phyloP scores from a whole-genome alignment of 2,113 vertebrate species.

The Oncorhynchus mykiss region DNA sequence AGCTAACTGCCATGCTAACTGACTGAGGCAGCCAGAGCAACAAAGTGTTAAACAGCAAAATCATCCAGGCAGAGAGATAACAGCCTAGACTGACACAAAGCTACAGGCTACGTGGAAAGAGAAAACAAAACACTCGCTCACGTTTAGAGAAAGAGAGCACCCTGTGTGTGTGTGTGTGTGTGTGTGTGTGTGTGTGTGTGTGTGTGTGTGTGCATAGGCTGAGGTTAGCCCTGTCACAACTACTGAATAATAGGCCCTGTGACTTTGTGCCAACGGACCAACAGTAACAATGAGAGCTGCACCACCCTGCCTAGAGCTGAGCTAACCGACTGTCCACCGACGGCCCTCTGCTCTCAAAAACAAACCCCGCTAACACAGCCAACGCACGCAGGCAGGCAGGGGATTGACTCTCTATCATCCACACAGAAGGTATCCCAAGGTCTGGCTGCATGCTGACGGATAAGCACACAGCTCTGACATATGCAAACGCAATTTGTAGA shows the following conservation, averaged over 20 bases:
- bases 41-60: not conserved
- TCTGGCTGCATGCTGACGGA: not conserved
- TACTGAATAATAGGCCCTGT: not conserved
- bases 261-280: not conserved
- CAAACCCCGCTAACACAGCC: no score
- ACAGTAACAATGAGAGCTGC: slow-evolving; percentile 1
- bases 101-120: not conserved
- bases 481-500: not conserved
- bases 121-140: not conserved
- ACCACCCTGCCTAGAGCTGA: not conserved
- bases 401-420: not conserved
- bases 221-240: not conserved
- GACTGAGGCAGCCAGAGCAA: not conserved
- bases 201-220: not conserved
- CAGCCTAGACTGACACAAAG: not conserved
- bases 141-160: not conserved
- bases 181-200: not conserved
- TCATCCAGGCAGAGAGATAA: not conserved
- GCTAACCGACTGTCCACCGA: no score
- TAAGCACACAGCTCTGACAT: not conserved
- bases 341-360: no score
- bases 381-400: no score
- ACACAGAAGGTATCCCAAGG: not conserved
- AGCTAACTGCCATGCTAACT: not conserved
- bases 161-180: no score